Base-by-base conservation (phyloP, 1,140 invertebrate species). In the Heliconius melpomene region DNA sequence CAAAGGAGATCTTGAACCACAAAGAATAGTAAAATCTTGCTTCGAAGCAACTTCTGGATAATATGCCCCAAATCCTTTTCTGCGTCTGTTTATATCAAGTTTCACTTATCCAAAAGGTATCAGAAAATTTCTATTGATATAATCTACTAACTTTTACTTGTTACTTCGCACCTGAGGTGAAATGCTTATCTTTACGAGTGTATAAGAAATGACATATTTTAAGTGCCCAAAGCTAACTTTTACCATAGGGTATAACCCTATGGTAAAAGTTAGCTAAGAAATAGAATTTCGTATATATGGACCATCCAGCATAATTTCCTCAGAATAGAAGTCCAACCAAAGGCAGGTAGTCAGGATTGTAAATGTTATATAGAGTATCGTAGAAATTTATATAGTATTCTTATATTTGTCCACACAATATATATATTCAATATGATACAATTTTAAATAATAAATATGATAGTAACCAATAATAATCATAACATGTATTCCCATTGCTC, bases 401-500 rank as follows among this genome's bases (percentile, higher is more conserved):
- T 66, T 66, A 6, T 16, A 29, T 66, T 66, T 11, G 20, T 60
- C 2, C 32, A 23, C 2, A 11, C 20, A 40, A 73, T 46, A 40
- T 23, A 40, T 23, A 73, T 11, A 46, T 74, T 74, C 32, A 36
- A 74, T 46, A 74, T 74, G 13, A 46, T 50, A 46, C n/a, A 46
- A 26, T 74, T 50, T 74, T 74, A 23, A 26, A 40, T 9, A 46
- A 23, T 29, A 74, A 74, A 66, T 66, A 66, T 38, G 32, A 57
- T 57, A 46, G 70, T 50, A 72, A 78, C 60, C 74, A 75, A 50
- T 74, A 74, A 76, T 78, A 78, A 78, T 79, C 60, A 79, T 74
- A 74, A 74, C 72, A 36, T 72, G 57, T 74, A 72, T 70, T 79
- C 72, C 81, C 73, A 57, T 79, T 72, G 84, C 82, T 87, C 86